Base-by-base conservation (phyloP, 2,888 invertebrate genomes). In the Sphecodes monilicornis region DNA sequence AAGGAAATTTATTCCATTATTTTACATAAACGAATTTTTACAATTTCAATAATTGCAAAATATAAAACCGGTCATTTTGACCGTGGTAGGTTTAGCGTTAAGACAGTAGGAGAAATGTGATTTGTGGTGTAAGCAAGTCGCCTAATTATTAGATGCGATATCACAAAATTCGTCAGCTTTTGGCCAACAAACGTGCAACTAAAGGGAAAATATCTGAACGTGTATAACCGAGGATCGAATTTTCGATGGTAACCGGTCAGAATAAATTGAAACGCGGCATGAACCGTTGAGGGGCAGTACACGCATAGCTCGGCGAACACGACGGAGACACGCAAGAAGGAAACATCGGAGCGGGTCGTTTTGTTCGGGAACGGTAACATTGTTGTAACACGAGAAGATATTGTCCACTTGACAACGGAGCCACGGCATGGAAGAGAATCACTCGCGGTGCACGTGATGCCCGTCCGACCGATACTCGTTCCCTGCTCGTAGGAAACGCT, bases 341-440 rank as follows among this genome's bases (percentile, higher is more conserved):
- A 87, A 87, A 87, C 80, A 85, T 87, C 87, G 87, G 85, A 82
- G 78, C 78, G 80, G 57, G 87, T 87, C 86, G 90, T 90, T 91
- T 90, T 89, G 86, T 90, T 90, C 89, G 86, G 87, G 88, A 90
- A 91, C 86, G 86, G 88, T 88, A 91, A 91, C 91, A 91, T 91
- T 90, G 90, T 90, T 88, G 92, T 89, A 92, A 93, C 90, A 87
- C 86, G 92, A 92, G 91, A 91, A 88, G 92, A 91, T 92, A 93
- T 91, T 91, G 91, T 92, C 86, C 90, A 88, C 90, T 90, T 86
- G 91, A 92, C 91, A 88, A 89, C 87, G 85, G 85, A 87, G 91
- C 87, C 86, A 89, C 85, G 85, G 89, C 84, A 82, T 86, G 89
- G 86, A 87, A 88, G 86, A 84, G 86, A 90, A 91, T 88, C 91